phyloP scores from a whole-genome alignment of 2,888 invertebrate species.

The Eupithecia tripunctaria region DNA sequence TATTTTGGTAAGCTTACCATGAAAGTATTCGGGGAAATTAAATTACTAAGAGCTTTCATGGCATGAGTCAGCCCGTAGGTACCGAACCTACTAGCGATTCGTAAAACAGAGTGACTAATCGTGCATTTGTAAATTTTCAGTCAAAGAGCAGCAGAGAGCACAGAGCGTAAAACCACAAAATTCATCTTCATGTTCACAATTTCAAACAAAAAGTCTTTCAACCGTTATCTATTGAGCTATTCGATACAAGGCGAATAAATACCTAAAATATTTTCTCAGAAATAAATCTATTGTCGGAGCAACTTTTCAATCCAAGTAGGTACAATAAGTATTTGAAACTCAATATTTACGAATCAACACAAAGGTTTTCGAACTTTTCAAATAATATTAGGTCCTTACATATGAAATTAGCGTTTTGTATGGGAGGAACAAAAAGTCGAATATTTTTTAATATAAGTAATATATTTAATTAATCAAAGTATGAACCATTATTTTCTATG shows the following conservation, averaged over 20 bases:
- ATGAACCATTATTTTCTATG: too few relatives aligned
- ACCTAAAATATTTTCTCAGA: too few relatives aligned
- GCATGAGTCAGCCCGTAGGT: neutral
- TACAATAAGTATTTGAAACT: neutral
- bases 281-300: too few relatives aligned
- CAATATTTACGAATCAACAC: neutral
- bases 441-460: too few relatives aligned
- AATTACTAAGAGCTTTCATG: conserved; percentile 3
- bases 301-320: neutral
- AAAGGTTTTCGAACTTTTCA: neutral
- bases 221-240: too few relatives aligned
- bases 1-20: neutral
- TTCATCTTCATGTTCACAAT: neutral
- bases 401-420: too few relatives aligned
- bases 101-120: neutral
- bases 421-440: too few relatives aligned
- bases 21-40: neutral
- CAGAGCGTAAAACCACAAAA: neutral
- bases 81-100: neutral
- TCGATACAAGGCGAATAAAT: too few relatives aligned
- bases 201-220: too few relatives aligned
- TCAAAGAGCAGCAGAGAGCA: neutral
- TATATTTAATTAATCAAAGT: too few relatives aligned
- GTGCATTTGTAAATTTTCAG: neutral
- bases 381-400: too few relatives aligned